Conservation (phyloP, 2,888 invertebrate genomes). For the Lissonota sp. region DNA sequence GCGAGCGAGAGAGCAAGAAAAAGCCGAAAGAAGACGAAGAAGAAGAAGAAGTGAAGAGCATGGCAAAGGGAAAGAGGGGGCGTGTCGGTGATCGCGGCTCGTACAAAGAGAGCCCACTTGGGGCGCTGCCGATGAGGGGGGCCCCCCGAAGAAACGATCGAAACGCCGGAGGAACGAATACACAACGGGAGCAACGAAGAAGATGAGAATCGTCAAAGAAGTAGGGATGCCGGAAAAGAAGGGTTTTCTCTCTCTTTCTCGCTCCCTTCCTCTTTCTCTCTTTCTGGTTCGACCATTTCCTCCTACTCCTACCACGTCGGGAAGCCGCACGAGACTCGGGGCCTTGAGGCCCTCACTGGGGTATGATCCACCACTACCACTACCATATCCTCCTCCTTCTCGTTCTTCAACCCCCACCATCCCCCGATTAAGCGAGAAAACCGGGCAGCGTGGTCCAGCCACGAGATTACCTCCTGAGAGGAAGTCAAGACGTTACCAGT, state of each 20-base stretch:
- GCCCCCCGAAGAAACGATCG: slow-evolving; percentile 57
- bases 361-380: slow-evolving; percentile 29
- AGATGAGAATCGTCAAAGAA: slow-evolving; percentile 36
- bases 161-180: slow-evolving; percentile 49
- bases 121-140: slow-evolving; percentile 43
- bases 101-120: slow-evolving; percentile 80
- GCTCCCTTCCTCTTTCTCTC: slow-evolving; percentile 26
- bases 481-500: slow-evolving; percentile 70
- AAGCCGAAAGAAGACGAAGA: slow-evolving; percentile 36
- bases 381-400: slow-evolving; percentile 1
- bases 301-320: slow-evolving; percentile 77
- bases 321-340: slow-evolving; percentile 67
- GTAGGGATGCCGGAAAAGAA: slow-evolving; percentile 55
- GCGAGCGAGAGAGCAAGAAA: slow-evolving; percentile 25
- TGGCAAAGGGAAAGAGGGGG: slow-evolving; percentile 72
- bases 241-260: slow-evolving; percentile 27
- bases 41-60: slow-evolving; percentile 31
- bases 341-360: slow-evolving; percentile 60
- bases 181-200: not conserved
- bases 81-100: slow-evolving; percentile 80
- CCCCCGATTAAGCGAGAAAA: slow-evolving; percentile 76
- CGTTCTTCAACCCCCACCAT: slow-evolving; percentile 56
- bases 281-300: slow-evolving; percentile 51
- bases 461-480: slow-evolving; percentile 78
- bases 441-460: slow-evolving; percentile 82